Evolutionary conservation across 2,888 invertebrate species (phyloP).

Genomic region (Phaedon cochleariae): DNA sequence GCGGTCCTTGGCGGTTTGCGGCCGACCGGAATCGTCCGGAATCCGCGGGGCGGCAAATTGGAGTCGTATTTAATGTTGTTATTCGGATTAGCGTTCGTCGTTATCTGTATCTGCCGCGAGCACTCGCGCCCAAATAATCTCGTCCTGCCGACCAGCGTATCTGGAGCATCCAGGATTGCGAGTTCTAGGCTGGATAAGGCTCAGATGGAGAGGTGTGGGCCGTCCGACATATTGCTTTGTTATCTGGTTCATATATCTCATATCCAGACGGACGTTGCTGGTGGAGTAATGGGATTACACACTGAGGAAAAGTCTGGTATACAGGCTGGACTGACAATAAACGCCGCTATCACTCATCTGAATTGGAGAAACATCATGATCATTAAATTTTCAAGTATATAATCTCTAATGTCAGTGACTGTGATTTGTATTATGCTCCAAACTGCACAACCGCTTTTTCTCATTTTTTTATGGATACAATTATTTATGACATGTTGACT

Average conservation of each 20-base stretch:
- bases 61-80: constrained; percentile 66
- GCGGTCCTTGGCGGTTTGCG: constrained; percentile 52
- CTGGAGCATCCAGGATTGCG: neutral
- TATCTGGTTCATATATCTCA: constrained; percentile 7
- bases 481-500: no score
- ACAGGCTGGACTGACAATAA: no score
- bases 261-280: no score
- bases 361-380: no score
- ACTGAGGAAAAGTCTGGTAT: no score
- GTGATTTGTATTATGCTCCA: no score
- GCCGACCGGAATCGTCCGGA: constrained; percentile 59
- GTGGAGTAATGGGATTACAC: no score
- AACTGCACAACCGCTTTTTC: no score
- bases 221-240: neutral
- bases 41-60: constrained; percentile 66
- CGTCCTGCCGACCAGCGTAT: constrained; percentile 38
- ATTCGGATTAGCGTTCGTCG: constrained; percentile 62
- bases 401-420: no score
- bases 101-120: constrained; percentile 62
- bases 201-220: neutral
- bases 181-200: neutral
- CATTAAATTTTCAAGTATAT: no score
- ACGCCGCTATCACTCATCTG: no score
- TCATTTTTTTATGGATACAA: no score
- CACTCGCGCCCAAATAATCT: constrained; percentile 61